Evolutionary conservation across 2,797 vertebrate genomes (phyloP), one percentile per base, ranked within the genome.

Genomic region (Gallirallus australis): DNA sequence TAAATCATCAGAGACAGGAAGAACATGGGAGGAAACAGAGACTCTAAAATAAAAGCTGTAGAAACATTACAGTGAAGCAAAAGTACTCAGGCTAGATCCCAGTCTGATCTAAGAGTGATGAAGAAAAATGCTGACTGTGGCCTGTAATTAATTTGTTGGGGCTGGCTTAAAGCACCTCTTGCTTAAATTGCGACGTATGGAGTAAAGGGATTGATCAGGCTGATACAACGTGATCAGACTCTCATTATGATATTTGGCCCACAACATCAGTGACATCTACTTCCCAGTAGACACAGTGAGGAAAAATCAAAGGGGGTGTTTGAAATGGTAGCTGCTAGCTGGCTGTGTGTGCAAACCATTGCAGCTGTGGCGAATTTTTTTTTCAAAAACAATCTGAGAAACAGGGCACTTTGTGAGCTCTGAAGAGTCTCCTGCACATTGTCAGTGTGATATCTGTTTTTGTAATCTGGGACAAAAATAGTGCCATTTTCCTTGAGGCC

Each of bases 401-500:
- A 19, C 28, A 15, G 9, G 3, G 25, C 0, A 1, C 24, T 18
- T 1, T 8, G 19, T 53, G 73, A 42, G 56, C 39, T 54, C 56
- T 23, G 7, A 2, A 24, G 39, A 45, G 45, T 3, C 16, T 45
- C 53, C 50, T 52, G 37, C 57, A 68, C 33, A n/a, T 40, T 64
- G 28, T 60, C 8, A 4, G 3, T 2, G 31, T 7, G 40, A 24
- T 27, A 0, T 7, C 23, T 10, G 23, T 9, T 47, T 45, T 42
- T 42, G 33, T 20, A 17, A 65, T 14, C 25, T 25, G 10, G 8
- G 14, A 5, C 7, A 30, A 37, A 61, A 50, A 1, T 3, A 12
- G 0, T 30, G 31, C 33, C 14, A 2, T 23, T 63, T 30, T 16
- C 50, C 1, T 2, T 1, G 23, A 53, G 53, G 8, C 39, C 19